Evolutionary conservation across 2,113 vertebrate genomes (phyloP).

Genomic region (Seriola quinqueradiata): DNA sequence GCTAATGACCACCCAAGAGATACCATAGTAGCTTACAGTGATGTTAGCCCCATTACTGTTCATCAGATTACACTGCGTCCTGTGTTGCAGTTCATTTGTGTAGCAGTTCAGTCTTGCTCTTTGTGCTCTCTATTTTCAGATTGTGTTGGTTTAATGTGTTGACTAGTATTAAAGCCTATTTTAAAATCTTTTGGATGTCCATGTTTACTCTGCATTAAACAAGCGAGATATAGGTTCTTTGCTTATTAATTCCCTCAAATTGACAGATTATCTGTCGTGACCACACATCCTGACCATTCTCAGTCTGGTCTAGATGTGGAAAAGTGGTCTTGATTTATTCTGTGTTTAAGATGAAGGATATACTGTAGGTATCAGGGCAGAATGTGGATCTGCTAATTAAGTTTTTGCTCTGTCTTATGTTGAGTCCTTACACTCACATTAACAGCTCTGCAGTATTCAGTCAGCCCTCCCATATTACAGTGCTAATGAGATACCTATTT

Average conservation of each 20-base stretch:
- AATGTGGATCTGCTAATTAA: slow-evolving; percentile 82
- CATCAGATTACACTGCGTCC: slow-evolving; percentile 55
- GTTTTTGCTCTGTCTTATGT: slow-evolving; percentile 68
- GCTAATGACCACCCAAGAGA: slow-evolving; percentile 70
- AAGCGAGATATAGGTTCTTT: not conserved
- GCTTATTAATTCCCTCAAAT: slow-evolving; percentile 34
- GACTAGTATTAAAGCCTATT: not conserved
- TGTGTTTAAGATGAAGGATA: slow-evolving; percentile 53
- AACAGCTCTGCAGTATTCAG: slow-evolving; percentile 76
- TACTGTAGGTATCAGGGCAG: slow-evolving; percentile 40
- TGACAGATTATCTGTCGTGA: slow-evolving; percentile 32
- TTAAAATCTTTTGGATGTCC: slow-evolving; percentile 20
- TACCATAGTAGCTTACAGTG: slow-evolving; percentile 37
- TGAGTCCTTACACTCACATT: slow-evolving; percentile 75
- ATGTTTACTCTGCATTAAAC: not conserved
- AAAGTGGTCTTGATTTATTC: slow-evolving; percentile 36
- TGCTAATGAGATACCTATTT: slow-evolving; percentile 83
- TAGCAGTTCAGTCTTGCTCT: slow-evolving; percentile 8
- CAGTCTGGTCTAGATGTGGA: slow-evolving; percentile 23
- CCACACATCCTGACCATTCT: not conserved
- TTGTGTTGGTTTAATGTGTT: not conserved
- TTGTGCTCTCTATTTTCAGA: slow-evolving; percentile 23
- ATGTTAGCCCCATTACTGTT: slow-evolving; percentile 52
- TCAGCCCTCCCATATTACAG: slow-evolving; percentile 74
- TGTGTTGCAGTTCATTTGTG: slow-evolving; percentile 38